Conservation (phyloP, 2,113 vertebrate species). For the Zingel zingel region DNA sequence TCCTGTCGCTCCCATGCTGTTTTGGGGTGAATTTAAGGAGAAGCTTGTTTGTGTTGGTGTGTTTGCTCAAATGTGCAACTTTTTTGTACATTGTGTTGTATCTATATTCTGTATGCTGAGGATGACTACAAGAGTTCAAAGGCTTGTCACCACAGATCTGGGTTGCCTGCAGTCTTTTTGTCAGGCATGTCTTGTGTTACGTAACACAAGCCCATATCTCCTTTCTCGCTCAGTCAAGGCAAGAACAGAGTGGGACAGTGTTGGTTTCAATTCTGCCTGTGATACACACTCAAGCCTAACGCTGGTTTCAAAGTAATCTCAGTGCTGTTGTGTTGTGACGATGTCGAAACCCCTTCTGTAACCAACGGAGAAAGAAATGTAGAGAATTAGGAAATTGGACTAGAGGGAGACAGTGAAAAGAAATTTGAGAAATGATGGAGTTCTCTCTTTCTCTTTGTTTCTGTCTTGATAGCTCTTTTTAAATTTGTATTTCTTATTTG, state of each 20-base stretch:
- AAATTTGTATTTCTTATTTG: background rate
- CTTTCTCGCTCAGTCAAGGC: constrained; percentile 29
- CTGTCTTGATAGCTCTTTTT: background rate
- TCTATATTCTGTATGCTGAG: constrained; percentile 48
- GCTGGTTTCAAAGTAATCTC: constrained; percentile 32
- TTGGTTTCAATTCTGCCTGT: constrained; percentile 51
- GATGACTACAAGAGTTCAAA: constrained; percentile 66
- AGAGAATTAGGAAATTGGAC: constrained; percentile 8
- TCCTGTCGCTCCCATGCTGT: constrained; percentile 32
- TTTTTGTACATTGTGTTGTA: constrained; percentile 36
- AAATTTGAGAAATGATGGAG: constrained; percentile 8
- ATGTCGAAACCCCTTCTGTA: constrained; percentile 14
- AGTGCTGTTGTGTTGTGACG: constrained; percentile 3
- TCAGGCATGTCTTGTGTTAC: constrained; percentile 53
- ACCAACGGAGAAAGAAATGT: background rate
- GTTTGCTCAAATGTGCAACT: constrained; percentile 45
- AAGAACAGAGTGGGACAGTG: constrained; percentile 48
- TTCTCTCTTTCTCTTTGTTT: constrained; percentile 6
- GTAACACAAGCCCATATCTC: constrained; percentile 44
- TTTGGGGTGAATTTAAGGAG: constrained; percentile 50
- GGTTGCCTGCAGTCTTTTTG: constrained; percentile 41
- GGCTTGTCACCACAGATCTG: constrained; percentile 64
- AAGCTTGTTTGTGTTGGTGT: constrained; percentile 37
- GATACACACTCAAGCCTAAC: constrained; percentile 22
- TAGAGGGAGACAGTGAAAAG: background rate